Evolutionary conservation across 2,113 vertebrate genomes (phyloP), one percentile per base, ranked within the genome.

Genomic region (Nanorana parkeri): DNA sequence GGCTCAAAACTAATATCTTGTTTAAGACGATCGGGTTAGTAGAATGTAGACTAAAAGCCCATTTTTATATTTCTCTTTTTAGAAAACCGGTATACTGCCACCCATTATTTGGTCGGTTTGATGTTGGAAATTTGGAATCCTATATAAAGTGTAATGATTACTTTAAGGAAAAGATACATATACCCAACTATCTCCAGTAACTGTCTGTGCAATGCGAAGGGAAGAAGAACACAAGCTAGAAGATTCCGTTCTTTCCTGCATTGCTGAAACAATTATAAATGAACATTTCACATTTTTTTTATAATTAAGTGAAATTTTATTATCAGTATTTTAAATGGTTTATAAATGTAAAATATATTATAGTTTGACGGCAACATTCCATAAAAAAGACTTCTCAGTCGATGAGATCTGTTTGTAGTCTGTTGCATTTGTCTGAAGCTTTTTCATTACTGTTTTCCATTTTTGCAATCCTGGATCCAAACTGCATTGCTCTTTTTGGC

Each of bases 401-500:
- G n/a, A 10, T 32, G 7, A 23, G 7, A 41, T 16, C 47, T 0
- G 80, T 66, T 29, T 92, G 87, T 58, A 98, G 95, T 74, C 97
- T 92, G 63, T 66, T 88, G 88, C 97, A 99, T 17, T 89, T 95
- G 85, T 99, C 95, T 1, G 95, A 95, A 1, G 95, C 96, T 81
- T 95, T 98, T 84, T 98, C 97, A 0, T 32, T 88, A 36, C 61
- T 87, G 85, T 93, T 91, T 89, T 99, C 98, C 85, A 99, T 90
- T 86, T 99, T 98, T 78, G 97, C 97, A 73, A 99, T 98, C 78
- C 97, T 93, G 68, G 95, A 98, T 77, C 97, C 98, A 64, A 99
- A 99, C 81, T 99, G 98, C 86, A 99, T 95, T 71, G 98, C 98
- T 84, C 96, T 93, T 87, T 99, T 99, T 0, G 97, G 98, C 85